Percentiles rank a stretch among this genome's conserved stretches.
phyloP scores from a whole-genome alignment of 2,113 vertebrate species.

The Delphinus delphis region DNA sequence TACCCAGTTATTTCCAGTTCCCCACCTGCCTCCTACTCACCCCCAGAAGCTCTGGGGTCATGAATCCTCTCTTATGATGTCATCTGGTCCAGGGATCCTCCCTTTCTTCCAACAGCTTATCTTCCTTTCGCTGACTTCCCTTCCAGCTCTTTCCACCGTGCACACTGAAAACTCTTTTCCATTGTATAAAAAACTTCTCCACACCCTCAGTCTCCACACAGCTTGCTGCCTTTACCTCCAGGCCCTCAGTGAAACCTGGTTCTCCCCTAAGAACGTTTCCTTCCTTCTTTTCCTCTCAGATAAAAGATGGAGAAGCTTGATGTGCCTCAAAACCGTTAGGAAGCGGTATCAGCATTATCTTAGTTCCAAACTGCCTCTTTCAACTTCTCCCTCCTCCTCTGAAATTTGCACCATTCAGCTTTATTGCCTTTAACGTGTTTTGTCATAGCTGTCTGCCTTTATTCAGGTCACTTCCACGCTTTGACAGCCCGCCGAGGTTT shows the following conservation, averaged over 20 bases:
- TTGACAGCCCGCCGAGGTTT: neutral
- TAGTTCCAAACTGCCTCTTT: neutral
- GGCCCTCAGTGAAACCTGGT: neutral
- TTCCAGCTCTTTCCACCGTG: constrained; percentile 50
- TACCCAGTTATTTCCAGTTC: neutral
- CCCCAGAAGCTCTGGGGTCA: neutral
- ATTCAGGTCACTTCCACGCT: neutral
- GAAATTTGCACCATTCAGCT: neutral
- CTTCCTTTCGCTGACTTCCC: constrained; percentile 55
- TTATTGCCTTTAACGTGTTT: neutral
- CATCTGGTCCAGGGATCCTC: constrained; percentile 6
- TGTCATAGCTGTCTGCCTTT: neutral
- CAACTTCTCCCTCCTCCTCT: neutral
- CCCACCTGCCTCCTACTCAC: neutral
- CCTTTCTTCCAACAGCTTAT: constrained; percentile 46
- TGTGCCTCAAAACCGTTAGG: neutral
- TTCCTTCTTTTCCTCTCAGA: neutral
- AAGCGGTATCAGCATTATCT: neutral
- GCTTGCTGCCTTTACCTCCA: neutral
- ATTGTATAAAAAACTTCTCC: neutral
- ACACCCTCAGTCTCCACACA: neutral
- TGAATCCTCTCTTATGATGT: neutral
- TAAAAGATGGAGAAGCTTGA: neutral
- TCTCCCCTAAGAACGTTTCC: neutral
- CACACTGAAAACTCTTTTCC: constrained; percentile 27